Percentiles rank a stretch among this genome's conserved stretches.
phyloP scores from a whole-genome alignment of 2,888 invertebrate genomes.

The Mallateleia sp. region DNA sequence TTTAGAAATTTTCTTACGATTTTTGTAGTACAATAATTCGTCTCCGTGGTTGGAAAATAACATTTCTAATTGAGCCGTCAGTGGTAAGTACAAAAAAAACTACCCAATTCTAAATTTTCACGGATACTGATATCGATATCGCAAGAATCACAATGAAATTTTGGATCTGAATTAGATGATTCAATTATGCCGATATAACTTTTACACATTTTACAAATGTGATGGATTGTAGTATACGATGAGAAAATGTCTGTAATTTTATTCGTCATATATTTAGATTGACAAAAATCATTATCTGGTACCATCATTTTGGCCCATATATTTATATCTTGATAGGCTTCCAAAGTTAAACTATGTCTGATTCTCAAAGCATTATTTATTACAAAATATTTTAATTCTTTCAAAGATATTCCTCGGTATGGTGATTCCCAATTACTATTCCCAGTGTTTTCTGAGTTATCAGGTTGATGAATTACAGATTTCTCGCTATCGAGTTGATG shows the following conservation, averaged over 20 bases:
- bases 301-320: too few relatives aligned
- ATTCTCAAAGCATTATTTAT: conserved; percentile 8
- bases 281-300: too few relatives aligned
- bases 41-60: conserved; percentile 28
- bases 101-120: conserved; percentile 44
- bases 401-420: too few relatives aligned
- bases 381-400: conserved; percentile 5
- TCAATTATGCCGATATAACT: conserved; percentile 27
- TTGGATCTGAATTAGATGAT: too few relatives aligned
- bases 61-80: conserved; percentile 43
- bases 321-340: too few relatives aligned
- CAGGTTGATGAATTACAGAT: too few relatives aligned
- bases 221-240: conserved; percentile 28
- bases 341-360: conserved; percentile 6
- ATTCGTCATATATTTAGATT: conserved; percentile 37
- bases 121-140: conserved; percentile 11
- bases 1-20: conserved; percentile 54
- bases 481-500: too few relatives aligned
- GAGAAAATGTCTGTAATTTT: conserved; percentile 34
- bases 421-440: too few relatives aligned
- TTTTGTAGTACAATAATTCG: conserved; percentile 4
- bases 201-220: conserved; percentile 23
- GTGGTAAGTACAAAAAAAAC: conserved; percentile 44
- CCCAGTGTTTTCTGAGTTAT: too few relatives aligned
- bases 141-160: conserved; percentile 13